A percentile compares a stretch with the other conserved stretches of the same genome.
Conservation (phyloP, 2,113 vertebrate genomes). For the Cromileptes altivelis region DNA sequence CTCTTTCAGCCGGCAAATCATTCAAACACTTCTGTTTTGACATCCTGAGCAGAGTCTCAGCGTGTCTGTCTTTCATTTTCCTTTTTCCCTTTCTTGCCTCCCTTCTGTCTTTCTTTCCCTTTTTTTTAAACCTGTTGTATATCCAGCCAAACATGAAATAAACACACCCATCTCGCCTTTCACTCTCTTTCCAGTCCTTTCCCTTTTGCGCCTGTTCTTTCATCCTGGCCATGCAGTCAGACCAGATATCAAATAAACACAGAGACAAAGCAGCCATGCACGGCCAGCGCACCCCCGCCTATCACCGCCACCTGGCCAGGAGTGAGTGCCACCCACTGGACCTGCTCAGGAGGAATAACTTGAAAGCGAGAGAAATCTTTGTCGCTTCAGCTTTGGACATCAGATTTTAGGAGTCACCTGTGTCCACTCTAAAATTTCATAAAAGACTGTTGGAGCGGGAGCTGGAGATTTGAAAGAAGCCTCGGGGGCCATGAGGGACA, state of each 20-base stretch:
- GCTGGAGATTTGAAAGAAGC: slow-evolving; percentile 1
- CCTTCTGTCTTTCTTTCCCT: neutral
- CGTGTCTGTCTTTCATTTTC: slow-evolving; percentile 62
- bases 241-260: slow-evolving; percentile 73
- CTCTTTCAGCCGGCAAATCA: slow-evolving; percentile 54
- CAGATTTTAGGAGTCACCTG: slow-evolving; percentile 10
- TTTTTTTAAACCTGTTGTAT: slow-evolving; percentile 4
- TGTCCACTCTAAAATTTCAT: slow-evolving; percentile 17
- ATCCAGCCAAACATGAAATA: slow-evolving; percentile 60
- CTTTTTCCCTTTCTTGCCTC: neutral
- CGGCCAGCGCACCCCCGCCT: neutral
- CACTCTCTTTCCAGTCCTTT: slow-evolving; percentile 29
- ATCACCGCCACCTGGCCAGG: slow-evolving; percentile 26
- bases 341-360: slow-evolving; percentile 3
- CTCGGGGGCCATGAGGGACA: neutral
- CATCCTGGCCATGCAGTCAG: slow-evolving; percentile 35
- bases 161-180: slow-evolving; percentile 64
- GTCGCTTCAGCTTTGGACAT: neutral
- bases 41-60: slow-evolving; percentile 16
- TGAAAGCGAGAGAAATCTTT: neutral
- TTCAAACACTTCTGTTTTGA: slow-evolving; percentile 66
- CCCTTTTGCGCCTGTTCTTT: slow-evolving; percentile 34
- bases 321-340: slow-evolving; percentile 27
- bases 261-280: slow-evolving; percentile 52
- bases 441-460: slow-evolving; percentile 6